Evolutionary conservation across 2,888 invertebrate genomes (phyloP).

Genomic region (Carpatolechia fugitivella): DNA sequence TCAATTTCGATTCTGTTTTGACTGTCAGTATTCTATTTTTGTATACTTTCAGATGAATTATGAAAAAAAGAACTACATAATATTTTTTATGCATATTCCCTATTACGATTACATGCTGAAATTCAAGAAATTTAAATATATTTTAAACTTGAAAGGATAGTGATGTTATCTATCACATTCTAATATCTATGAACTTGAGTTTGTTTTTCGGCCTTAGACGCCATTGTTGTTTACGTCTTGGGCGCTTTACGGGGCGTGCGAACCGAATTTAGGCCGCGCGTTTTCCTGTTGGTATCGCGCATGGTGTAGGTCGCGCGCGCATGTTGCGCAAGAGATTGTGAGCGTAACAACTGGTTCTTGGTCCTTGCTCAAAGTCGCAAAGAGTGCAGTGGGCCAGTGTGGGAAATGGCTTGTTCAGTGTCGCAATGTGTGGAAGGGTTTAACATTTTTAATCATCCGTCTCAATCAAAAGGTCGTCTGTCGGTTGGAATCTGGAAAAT

Average conservation of each 20-base stretch:
- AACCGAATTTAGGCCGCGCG: slow-evolving; percentile 5
- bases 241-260: slow-evolving; percentile 5
- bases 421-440: neutral
- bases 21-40: too few species aligned
- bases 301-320: slow-evolving; percentile 24
- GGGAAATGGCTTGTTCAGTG: neutral
- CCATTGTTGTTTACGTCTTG: slow-evolving; percentile 11
- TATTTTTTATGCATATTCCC: too few species aligned
- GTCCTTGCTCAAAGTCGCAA: slow-evolving; percentile 16
- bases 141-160: too few species aligned
- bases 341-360: slow-evolving; percentile 23
- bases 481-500: neutral
- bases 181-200: slow-evolving; percentile 10
- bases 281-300: slow-evolving; percentile 36
- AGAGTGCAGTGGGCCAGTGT: slow-evolving; percentile 11
- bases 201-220: slow-evolving; percentile 7
- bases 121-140: too few species aligned
- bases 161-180: neutral
- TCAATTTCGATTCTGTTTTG: too few species aligned
- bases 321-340: slow-evolving; percentile 23
- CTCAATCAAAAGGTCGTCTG: neutral
- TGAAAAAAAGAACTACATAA: too few species aligned
- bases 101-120: too few species aligned
- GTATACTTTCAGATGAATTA: too few species aligned
- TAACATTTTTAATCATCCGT: neutral